Percentiles rank a stretch among this genome's conserved stretches.
These are phyloP conservation scores for Dromius quadrimaculatus DNA, from an alignment of 2,888 invertebrate species.

Conservation along the genomic window DNA sequence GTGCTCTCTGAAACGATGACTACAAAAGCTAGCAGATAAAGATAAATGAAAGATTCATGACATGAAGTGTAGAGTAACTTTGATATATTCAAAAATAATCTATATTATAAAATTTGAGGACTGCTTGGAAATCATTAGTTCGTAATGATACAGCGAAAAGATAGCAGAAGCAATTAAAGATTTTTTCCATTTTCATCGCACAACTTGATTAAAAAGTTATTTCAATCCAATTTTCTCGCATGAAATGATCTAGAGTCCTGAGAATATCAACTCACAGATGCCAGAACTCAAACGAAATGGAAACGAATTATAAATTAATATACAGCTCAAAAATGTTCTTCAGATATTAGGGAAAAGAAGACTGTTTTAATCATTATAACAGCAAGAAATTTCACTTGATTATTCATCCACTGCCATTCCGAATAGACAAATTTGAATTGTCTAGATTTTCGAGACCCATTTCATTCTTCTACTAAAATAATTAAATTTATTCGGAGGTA, in stretches of 20 bases:
- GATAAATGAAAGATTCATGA: no score
- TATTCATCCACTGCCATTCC: no score
- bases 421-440: no score
- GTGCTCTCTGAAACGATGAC: no score
- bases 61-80: no score
- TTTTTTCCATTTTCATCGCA: constrained; percentile 48
- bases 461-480: no score
- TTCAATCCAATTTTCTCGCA: constrained; percentile 48
- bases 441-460: no score
- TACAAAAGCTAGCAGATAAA: no score
- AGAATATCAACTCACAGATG: constrained; percentile 32
- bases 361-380: constrained; percentile 15
- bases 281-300: constrained; percentile 2
- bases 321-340: constrained; percentile 36
- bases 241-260: constrained; percentile 34
- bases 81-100: no score
- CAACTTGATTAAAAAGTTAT: constrained; percentile 52
- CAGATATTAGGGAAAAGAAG: background rate
- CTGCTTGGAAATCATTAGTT: no score
- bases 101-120: no score
- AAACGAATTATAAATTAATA: constrained; percentile 37
- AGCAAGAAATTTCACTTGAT: constrained; percentile 6
- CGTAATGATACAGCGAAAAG: constrained; percentile 34
- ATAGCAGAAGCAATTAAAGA: constrained; percentile 51
- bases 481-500: no score